These are phyloP conservation scores for Creontiades dilutus DNA, from an alignment of 2,888 invertebrate species.

Conservation along the genomic window DNA sequence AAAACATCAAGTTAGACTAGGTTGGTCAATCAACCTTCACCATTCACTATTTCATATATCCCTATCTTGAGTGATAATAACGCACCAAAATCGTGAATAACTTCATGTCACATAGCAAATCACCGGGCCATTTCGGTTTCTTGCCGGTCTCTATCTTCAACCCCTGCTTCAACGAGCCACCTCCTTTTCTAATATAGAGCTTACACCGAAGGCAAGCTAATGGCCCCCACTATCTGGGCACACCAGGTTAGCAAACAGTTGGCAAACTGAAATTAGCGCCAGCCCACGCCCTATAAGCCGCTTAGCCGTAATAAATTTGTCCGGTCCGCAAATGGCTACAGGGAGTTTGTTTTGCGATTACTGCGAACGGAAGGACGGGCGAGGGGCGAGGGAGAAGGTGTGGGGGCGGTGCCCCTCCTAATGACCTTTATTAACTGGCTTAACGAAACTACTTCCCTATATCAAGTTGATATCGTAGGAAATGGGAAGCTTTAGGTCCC, in stretches of 20 bases:
- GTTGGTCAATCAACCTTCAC: too few relatives aligned
- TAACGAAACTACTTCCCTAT: conserved; percentile 59
- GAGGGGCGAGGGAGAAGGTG: not conserved
- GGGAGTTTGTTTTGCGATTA: conserved; percentile 67
- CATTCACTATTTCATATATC: too few relatives aligned
- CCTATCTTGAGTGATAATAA: too few relatives aligned
- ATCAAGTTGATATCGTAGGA: conserved; percentile 53
- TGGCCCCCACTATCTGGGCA: conserved; percentile 54
- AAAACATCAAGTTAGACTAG: too few relatives aligned
- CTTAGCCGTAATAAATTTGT: conserved; percentile 68
- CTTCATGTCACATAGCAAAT: too few relatives aligned
- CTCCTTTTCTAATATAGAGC: conserved; percentile 61
- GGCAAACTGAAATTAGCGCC: conserved; percentile 69
- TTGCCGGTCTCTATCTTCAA: not conserved
- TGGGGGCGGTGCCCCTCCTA: not conserved
- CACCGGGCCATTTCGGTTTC: not conserved
- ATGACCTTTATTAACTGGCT: conserved; percentile 57
- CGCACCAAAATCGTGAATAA: too few relatives aligned
- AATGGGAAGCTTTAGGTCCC: not conserved
- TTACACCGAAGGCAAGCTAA: conserved; percentile 53
- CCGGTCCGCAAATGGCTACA: conserved; percentile 57
- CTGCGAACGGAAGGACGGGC: not conserved
- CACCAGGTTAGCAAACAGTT: conserved; percentile 69
- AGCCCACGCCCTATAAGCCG: conserved; percentile 58
- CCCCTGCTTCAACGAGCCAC: not conserved